Base-by-base conservation (phyloP, 2,888 invertebrate species). In the Leucophenga montana region DNA sequence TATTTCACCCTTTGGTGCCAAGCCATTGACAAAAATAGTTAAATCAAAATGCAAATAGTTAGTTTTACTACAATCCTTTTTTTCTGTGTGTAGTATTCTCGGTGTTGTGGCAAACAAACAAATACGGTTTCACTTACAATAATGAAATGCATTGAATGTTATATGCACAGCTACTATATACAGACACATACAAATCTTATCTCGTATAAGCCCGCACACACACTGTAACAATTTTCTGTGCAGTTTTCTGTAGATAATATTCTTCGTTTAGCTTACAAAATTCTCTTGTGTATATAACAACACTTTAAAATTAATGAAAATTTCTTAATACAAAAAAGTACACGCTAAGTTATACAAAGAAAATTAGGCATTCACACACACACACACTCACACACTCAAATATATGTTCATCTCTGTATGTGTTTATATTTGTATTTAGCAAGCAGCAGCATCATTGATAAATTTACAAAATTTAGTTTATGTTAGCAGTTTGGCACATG, bases 61-160 rank as follows among this genome's bases (percentile, higher is more conserved):
- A n/a, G n/a, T n/a, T n/a, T n/a, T n/a, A n/a, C n/a, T n/a, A n/a
- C n/a, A n/a, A n/a, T n/a, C n/a, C n/a, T n/a, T n/a, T n/a, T n/a
- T n/a, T n/a, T n/a, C n/a, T n/a, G n/a, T n/a, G n/a, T n/a, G n/a
- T n/a, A n/a, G n/a, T n/a, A n/a, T n/a, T n/a, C n/a, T n/a, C n/a
- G n/a, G n/a, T n/a, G n/a, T 66, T 61, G 18, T 66, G 70, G 59
- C 68, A 68, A 70, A 53, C 73, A 76, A 48, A 72, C 80, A 80
- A 76, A 82, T 75, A 74, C 56, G 74, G 80, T 82, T 82, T 78
- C 75, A 78, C 77, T 75, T 84, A 75, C 77, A 75, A 71, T 64
- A 65, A 68, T 48, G 69, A 64, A 71, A 73, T n/a, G 13, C 4
- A 27, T 27, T 27, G 27, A 27, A 4, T 27, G n/a, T n/a, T n/a